Conservation (phyloP, 2,888 invertebrate species). For the Caenorhabditis sp. region DNA sequence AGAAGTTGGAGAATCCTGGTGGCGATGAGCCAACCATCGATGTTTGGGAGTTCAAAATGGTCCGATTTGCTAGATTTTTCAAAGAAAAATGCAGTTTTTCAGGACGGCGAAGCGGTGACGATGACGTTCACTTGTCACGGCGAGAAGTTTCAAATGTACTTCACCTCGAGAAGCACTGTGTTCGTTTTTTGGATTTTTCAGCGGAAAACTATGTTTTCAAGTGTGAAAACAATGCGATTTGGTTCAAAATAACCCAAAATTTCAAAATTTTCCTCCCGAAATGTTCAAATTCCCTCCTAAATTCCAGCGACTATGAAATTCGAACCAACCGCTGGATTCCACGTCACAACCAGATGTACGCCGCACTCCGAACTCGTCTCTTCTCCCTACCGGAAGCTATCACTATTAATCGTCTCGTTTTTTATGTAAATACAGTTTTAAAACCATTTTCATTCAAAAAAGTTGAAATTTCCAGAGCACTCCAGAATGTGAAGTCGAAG, state of each 20-base stretch:
- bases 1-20: slow-evolving; percentile 17
- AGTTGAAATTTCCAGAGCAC: slow-evolving; percentile 26
- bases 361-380: slow-evolving; percentile 21
- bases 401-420: slow-evolving; percentile 11
- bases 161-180: slow-evolving; percentile 21
- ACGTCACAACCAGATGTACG: slow-evolving; percentile 22
- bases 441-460: neutral
- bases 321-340: slow-evolving; percentile 39
- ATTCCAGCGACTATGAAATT: slow-evolving; percentile 42
- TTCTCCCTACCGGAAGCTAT: slow-evolving; percentile 35
- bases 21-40: slow-evolving; percentile 10
- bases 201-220: neutral
- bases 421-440: too few species aligned
- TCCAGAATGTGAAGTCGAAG: slow-evolving; percentile 43
- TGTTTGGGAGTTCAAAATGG: slow-evolving; percentile 42
- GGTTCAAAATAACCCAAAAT: too few species aligned
- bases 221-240: too few species aligned
- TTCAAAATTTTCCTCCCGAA: too few species aligned
- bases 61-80: neutral
- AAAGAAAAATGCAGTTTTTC: neutral
- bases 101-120: slow-evolving; percentile 20
- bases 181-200: too few species aligned
- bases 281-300: neutral
- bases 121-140: slow-evolving; percentile 27
- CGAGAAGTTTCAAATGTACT: slow-evolving; percentile 20